Percentiles rank a stretch among this genome's conserved stretches.
Evolutionary conservation across 2,113 vertebrate genomes (phyloP).

Genomic region (Podocnemis expansa): DNA sequence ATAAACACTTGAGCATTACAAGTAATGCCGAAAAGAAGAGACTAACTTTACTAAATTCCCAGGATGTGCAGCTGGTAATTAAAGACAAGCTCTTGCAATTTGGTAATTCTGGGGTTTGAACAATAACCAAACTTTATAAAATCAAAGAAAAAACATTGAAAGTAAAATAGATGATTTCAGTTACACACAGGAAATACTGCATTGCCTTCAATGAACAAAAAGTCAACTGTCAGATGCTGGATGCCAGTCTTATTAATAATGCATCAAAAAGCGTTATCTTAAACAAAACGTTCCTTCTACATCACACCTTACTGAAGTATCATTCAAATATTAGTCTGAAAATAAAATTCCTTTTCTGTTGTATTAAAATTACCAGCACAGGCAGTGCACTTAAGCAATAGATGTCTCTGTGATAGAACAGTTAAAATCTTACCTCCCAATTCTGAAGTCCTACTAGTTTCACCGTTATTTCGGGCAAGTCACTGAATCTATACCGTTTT

Average conservation of each 20-base stretch:
- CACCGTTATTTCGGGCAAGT: constrained; percentile 79
- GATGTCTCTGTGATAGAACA: background rate
- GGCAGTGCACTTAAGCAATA: accelerated
- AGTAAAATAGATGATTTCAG: background rate
- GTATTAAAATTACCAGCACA: background rate
- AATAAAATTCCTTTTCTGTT: background rate
- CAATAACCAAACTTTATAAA: background rate
- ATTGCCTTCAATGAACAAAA: constrained; percentile 23
- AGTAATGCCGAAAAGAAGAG: background rate
- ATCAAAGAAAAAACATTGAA: background rate
- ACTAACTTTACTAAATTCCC: background rate
- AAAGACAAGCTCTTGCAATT: background rate
- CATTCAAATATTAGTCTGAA: background rate
- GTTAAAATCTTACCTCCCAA: constrained; percentile 77
- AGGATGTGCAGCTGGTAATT: background rate
- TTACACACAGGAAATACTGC: constrained; percentile 60
- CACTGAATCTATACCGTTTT: constrained; percentile 74
- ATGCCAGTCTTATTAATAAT: background rate
- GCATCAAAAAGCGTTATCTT: background rate
- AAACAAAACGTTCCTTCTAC: background rate
- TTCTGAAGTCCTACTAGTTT: constrained; percentile 69
- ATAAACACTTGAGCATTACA: accelerated
- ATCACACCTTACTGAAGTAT: background rate
- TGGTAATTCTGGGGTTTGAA: background rate
- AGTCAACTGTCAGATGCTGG: background rate